Conservation (phyloP, 1,140 invertebrate species). For the Pogonognathellus flavescens region DNA sequence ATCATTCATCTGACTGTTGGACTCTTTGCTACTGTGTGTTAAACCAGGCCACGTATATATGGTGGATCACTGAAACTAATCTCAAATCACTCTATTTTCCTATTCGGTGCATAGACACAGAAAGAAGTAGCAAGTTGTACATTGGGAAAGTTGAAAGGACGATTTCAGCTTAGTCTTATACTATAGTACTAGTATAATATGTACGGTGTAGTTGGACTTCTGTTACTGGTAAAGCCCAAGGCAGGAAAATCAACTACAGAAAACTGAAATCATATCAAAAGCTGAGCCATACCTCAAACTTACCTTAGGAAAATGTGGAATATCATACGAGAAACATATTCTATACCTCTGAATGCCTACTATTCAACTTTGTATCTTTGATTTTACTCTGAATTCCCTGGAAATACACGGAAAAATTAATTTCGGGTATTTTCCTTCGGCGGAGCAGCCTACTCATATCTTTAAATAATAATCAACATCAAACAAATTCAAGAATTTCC, state of each 20-base stretch:
- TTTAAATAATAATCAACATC: slow-evolving; percentile 18
- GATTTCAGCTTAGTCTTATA: not conserved
- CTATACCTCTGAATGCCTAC: not conserved
- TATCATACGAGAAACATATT: too few species aligned
- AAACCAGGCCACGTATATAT: not conserved
- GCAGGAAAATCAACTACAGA: slow-evolving; percentile 35
- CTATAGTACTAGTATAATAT: too few species aligned
- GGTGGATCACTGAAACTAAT: not conserved
- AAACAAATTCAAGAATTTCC: slow-evolving; percentile 37
- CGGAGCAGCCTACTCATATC: slow-evolving; percentile 16
- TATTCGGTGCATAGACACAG: not conserved
- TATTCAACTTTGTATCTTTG: slow-evolving; percentile 23
- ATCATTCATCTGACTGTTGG: slow-evolving; percentile 10
- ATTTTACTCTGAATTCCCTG: not conserved
- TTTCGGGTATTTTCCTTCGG: not conserved
- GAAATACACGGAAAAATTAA: not conserved
- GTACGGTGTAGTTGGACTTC: too few species aligned
- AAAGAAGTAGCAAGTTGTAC: not conserved
- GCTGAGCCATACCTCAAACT: not conserved
- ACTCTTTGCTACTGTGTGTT: not conserved
- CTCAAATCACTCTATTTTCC: slow-evolving; percentile 40
- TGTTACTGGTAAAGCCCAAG: not conserved
- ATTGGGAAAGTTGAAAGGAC: not conserved
- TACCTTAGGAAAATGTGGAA: too few species aligned
- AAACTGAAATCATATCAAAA: slow-evolving; percentile 3